Evolutionary conservation across 2,888 invertebrate species (phyloP).

Genomic region (Baronia brevicornis): DNA sequence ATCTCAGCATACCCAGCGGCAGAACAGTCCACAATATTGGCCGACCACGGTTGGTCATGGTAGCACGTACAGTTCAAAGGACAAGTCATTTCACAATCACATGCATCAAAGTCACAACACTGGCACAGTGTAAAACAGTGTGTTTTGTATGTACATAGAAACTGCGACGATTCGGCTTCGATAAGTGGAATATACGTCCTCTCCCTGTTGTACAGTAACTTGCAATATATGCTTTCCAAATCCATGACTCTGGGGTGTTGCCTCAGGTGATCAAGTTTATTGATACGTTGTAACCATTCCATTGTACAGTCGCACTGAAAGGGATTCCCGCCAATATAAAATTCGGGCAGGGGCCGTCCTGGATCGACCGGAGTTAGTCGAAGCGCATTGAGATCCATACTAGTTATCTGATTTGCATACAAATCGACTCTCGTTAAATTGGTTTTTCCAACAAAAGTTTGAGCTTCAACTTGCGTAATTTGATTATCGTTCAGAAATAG

Average conservation of each 20-base stretch:
- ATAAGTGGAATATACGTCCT: constrained; percentile 89
- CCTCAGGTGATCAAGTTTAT: constrained; percentile 86
- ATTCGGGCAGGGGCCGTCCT: constrained; percentile 86
- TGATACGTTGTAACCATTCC: constrained; percentile 95
- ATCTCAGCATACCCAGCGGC: constrained; percentile 86
- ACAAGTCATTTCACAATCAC: constrained; percentile 98
- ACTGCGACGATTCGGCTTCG: constrained; percentile 91
- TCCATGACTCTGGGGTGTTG: constrained; percentile 95
- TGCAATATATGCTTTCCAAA: constrained; percentile 91
- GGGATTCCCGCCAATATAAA: constrained; percentile 95
- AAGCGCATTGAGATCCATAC: constrained; percentile 92
- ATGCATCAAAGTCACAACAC: constrained; percentile 97
- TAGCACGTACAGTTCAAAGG: constrained; percentile 95
- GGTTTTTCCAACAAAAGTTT: constrained; percentile 91
- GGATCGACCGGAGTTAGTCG: constrained; percentile 87
- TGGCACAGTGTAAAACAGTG: constrained; percentile 96
- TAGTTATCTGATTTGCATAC: constrained; percentile 93
- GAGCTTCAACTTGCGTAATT: constrained; percentile 88
- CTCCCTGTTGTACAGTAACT: constrained; percentile 88
- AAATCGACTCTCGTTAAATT: constrained; percentile 94
- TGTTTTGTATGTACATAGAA: constrained; percentile 93
- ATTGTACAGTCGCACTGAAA: constrained; percentile 96
- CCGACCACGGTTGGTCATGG: constrained; percentile 94
- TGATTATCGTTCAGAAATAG: constrained; percentile 93
- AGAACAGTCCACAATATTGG: constrained; percentile 94